Base-by-base conservation (phyloP, 2,797 vertebrate genomes). In the Esox masquinongy region DNA sequence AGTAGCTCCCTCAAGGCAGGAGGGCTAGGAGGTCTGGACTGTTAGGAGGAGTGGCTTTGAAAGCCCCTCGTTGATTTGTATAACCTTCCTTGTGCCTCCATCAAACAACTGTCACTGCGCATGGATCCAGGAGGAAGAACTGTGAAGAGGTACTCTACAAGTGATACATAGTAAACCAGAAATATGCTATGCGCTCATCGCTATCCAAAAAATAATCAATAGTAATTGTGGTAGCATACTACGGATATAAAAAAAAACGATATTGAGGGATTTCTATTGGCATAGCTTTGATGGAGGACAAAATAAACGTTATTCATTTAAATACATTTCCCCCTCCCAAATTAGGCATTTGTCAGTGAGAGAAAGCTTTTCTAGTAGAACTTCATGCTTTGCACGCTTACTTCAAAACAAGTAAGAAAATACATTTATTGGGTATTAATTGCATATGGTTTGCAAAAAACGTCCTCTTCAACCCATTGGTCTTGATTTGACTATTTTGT, bases 391-490 rank as follows among this genome's bases (percentile, higher is more conserved):
- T 83, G 73, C 80, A 86, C 77, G 2, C 63, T 79, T 73, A 73
- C 19, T 76, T 74, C 50, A 26, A 78, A 73, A 70, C 34, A 11
- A 81, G 73, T 70, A 82, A 70, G 67, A 76, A 61, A 74, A 75
- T 64, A 75, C 68, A 79, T 76, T 77, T 85, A 78, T 80, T 84
- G 79, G 81, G 81, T 67, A 79, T 75, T 79, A 79, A 77, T 85
- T 86, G 85, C 84, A 83, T 86, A 89, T 77, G 77, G 79, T 89
- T 84, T 0, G 84, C 90, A 90, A 91, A n/a, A 92, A 83, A 83
- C 70, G 76, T 84, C 49, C 77, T 64, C 74, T 79, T 77, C 70
- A 50, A 73, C 74, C 76, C 1, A 15, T 67, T 78, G 68, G 1
- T 69, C 73, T 82, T 88, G 74, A 74, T 84, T 83, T 83, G 88